These are phyloP conservation scores for Heliconius himera DNA, from an alignment of 1,140 invertebrate species.

Conservation along the genomic window DNA sequence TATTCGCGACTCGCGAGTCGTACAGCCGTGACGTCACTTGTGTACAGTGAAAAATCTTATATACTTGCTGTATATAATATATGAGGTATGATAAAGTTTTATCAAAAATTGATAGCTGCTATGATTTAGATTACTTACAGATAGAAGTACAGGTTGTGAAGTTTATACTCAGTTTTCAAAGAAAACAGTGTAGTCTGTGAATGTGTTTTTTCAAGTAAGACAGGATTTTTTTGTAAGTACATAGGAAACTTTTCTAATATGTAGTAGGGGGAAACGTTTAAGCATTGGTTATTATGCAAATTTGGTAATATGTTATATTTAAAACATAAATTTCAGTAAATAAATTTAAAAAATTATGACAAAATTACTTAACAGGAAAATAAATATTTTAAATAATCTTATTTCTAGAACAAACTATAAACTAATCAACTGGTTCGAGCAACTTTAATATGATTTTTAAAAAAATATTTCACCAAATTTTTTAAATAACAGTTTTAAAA, in stretches of 20 bases:
- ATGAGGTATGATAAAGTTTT: slow-evolving; percentile 70
- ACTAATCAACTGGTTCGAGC: no score
- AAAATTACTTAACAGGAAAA: no score
- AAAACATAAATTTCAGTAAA: no score
- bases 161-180: slow-evolving; percentile 22
- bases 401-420: no score
- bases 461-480: no score
- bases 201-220: slow-evolving; percentile 1
- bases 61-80: slow-evolving; percentile 41
- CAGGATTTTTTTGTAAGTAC: slow-evolving; percentile 24
- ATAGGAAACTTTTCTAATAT: slow-evolving; percentile 14
- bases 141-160: slow-evolving; percentile 5
- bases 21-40: slow-evolving; percentile 66
- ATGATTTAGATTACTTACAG: slow-evolving; percentile 49
- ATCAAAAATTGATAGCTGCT: slow-evolving; percentile 63
- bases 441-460: no score
- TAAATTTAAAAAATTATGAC: no score
- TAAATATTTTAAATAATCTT: no score
- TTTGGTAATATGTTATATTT: neutral
- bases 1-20: slow-evolving; percentile 52
- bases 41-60: slow-evolving; percentile 61
- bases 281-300: neutral
- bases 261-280: neutral
- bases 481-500: no score
- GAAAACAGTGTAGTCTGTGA: slow-evolving; percentile 27